Percentiles rank a stretch among this genome's conserved stretches.
phyloP scores from a whole-genome alignment of 2,797 vertebrate genomes.

The Cossypha caffra region DNA sequence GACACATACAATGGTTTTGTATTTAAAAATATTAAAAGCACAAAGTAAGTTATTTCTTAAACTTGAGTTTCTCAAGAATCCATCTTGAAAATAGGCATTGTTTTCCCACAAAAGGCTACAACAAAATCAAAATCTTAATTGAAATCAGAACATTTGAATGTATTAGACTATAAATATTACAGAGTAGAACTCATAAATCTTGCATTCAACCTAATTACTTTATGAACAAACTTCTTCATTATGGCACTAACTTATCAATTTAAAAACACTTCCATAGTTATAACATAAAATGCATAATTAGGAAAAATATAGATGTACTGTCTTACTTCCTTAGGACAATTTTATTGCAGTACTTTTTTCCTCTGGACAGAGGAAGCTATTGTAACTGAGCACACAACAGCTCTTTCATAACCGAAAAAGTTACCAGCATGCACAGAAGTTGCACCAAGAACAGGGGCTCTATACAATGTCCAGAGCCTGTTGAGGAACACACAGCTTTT shows the following conservation, averaged over 20 bases:
- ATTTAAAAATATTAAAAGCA: background rate
- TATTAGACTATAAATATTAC: background rate
- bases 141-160: background rate
- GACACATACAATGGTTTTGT: background rate
- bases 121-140: background rate
- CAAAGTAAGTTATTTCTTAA: background rate
- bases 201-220: background rate
- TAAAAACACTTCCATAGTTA: background rate
- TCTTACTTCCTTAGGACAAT: constrained; percentile 38
- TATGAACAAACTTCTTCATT: background rate
- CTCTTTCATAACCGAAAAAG: constrained; percentile 61
- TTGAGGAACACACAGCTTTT: constrained; percentile 43
- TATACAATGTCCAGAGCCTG: constrained; percentile 45
- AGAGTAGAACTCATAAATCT: background rate
- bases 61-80: background rate
- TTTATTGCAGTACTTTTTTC: constrained; percentile 48
- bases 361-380: constrained; percentile 60
- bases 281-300: constrained; percentile 31
- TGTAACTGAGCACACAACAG: constrained; percentile 58
- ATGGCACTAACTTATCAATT: background rate
- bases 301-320: constrained; percentile 41
- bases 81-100: background rate
- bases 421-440: constrained; percentile 47
- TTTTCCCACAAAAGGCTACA: background rate
- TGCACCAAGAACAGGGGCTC: constrained; percentile 33